Evolutionary conservation across 2,797 vertebrate genomes (phyloP).

Genomic region (Hozukius guyotensis): DNA sequence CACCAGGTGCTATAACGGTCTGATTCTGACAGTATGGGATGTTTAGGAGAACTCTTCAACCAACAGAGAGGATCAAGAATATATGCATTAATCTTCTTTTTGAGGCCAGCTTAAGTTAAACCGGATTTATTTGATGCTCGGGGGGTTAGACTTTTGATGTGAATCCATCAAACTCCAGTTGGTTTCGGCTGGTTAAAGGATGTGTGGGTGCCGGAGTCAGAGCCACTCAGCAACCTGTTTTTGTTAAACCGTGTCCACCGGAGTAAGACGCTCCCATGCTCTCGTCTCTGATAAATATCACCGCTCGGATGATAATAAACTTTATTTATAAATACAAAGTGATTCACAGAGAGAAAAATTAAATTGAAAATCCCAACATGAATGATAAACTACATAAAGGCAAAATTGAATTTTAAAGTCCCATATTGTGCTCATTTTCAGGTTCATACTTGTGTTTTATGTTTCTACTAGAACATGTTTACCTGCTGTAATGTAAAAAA

Average conservation of each 20-base stretch:
- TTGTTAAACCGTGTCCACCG: slow-evolving; percentile 7
- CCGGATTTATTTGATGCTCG: not conserved
- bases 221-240: not conserved
- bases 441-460: too few species aligned
- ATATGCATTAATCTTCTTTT: not conserved
- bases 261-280: slow-evolving; percentile 1
- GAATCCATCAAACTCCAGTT: slow-evolving; percentile 2
- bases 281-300: slow-evolving; percentile 9
- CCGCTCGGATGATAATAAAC: too few species aligned
- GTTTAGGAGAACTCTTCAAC: not conserved
- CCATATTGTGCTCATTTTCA: too few species aligned
- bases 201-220: not conserved
- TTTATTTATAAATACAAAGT: too few species aligned
- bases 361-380: not conserved
- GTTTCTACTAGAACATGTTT: too few species aligned
- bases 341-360: not conserved
- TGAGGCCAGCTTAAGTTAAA: not conserved
- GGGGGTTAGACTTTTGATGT: not conserved
- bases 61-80: not conserved
- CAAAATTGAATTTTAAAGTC: too few species aligned
- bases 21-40: not conserved
- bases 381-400: too few species aligned
- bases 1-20: not conserved
- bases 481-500: too few species aligned
- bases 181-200: not conserved